A percentile compares a stretch with the other conserved stretches of the same genome.
Evolutionary conservation across 2,797 vertebrate species (phyloP).

Genomic region (Chelmon rostratus): DNA sequence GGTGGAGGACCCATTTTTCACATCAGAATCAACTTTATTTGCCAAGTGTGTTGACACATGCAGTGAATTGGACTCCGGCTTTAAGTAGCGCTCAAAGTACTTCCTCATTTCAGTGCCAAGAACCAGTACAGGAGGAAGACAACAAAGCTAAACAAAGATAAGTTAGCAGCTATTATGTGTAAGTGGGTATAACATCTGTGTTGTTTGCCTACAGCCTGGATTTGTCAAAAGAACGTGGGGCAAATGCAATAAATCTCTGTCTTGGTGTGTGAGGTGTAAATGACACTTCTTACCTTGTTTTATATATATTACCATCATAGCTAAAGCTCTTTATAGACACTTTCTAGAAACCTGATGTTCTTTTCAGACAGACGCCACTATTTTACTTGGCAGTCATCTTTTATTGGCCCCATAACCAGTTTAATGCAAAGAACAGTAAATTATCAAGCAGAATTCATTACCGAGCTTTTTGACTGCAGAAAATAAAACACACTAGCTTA

Average conservation of each 20-base stretch:
- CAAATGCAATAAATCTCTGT: neutral
- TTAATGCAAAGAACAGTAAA: neutral
- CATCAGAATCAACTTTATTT: conserved; percentile 15
- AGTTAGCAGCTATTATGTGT: neutral
- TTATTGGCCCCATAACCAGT: neutral
- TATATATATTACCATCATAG: neutral
- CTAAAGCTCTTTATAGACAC: neutral
- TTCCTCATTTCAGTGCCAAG: neutral
- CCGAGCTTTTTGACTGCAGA: neutral
- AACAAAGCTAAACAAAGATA: conserved; percentile 2
- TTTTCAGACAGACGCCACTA: neutral
- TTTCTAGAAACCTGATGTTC: neutral
- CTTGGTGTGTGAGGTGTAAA: neutral
- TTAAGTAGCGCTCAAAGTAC: conserved; percentile 2
- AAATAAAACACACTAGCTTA: neutral
- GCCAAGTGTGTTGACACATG: conserved; percentile 3
- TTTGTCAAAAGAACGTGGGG: neutral
- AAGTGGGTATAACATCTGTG: neutral
- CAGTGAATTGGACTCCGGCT: conserved; percentile 15
- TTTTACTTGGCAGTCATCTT: neutral
- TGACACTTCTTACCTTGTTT: neutral
- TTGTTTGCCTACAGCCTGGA: neutral
- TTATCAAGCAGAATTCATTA: neutral
- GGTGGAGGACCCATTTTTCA: conserved; percentile 9
- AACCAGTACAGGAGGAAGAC: neutral